phyloP scores from a whole-genome alignment of 2,888 invertebrate genomes.

The Pseudococcus longispinus region DNA sequence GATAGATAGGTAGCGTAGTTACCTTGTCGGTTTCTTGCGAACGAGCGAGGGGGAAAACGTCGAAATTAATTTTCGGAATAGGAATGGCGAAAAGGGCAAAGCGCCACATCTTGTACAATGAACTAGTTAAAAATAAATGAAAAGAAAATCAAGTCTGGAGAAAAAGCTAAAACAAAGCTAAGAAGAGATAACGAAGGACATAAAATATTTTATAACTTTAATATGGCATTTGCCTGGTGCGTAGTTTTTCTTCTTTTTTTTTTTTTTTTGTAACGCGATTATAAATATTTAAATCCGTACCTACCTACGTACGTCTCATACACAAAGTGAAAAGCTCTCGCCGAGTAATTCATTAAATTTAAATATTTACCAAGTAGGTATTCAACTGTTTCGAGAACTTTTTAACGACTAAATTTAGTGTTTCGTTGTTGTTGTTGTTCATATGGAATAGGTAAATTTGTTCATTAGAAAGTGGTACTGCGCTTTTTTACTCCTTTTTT shows the following conservation, averaged over 20 bases:
- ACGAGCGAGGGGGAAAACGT: neutral
- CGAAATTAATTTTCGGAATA: neutral
- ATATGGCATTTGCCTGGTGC: conserved; percentile 14
- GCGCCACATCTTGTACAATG: neutral
- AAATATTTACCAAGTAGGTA: neutral
- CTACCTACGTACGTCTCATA: neutral
- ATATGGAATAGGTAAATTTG: neutral
- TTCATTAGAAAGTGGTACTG: neutral
- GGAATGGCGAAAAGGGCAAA: neutral
- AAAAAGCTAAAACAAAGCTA: conserved; percentile 35
- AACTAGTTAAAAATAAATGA: conserved; percentile 37
- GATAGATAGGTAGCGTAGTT: too few relatives aligned
- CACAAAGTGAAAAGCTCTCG: conserved; percentile 11
- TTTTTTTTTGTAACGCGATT: neutral
- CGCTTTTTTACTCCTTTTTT: neutral
- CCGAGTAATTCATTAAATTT: conserved; percentile 19
- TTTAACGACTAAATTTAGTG: conserved; percentile 13
- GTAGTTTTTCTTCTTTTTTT: neutral
- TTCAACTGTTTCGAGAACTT: conserved; percentile 4
- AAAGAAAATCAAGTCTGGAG: conserved; percentile 35
- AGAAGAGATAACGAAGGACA: conserved; percentile 16
- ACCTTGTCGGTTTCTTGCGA: neutral
- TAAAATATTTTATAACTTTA: conserved; percentile 38
- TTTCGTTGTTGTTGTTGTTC: neutral
- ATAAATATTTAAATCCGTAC: conserved; percentile 20